phyloP scores from a whole-genome alignment of 2,888 invertebrate genomes.

The Nineta flava region DNA sequence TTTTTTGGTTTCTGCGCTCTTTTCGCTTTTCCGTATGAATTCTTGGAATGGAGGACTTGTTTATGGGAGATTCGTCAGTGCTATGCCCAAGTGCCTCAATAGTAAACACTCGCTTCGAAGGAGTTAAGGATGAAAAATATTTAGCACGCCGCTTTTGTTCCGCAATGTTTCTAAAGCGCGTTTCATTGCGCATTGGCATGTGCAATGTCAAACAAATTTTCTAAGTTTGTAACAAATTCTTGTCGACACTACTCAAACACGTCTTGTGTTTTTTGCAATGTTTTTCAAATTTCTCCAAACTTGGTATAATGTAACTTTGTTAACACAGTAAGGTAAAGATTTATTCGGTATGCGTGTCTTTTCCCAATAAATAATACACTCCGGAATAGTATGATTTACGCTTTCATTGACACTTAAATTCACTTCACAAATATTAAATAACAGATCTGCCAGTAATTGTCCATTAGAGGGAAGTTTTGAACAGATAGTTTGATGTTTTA shows the following conservation, averaged over 20 bases:
- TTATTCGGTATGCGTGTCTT: background rate
- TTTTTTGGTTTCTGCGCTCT: conserved; percentile 16
- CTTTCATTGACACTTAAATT: background rate
- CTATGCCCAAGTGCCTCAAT: conserved; percentile 12
- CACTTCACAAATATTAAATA: background rate
- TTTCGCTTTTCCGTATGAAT: conserved; percentile 19
- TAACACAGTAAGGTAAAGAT: background rate
- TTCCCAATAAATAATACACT: background rate
- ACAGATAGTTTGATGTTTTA: background rate
- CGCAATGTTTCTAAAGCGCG: too few relatives aligned
- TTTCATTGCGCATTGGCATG: too few relatives aligned
- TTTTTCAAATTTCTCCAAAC: too few relatives aligned
- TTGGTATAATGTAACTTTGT: background rate
- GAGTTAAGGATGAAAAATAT: too few relatives aligned
- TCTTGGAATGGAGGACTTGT: conserved; percentile 15
- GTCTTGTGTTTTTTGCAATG: too few relatives aligned
- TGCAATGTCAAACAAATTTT: too few relatives aligned
- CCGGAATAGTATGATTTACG: background rate
- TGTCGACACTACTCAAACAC: too few relatives aligned
- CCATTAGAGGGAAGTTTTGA: conserved; percentile 1
- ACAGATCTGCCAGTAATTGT: background rate
- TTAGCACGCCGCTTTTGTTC: too few relatives aligned
- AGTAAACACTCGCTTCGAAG: conserved; percentile 11
- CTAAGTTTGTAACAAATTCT: too few relatives aligned
- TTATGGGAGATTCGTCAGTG: conserved; percentile 15